Percentiles rank a stretch among this genome's conserved stretches.
Evolutionary conservation across 2,888 invertebrate genomes (phyloP).

Genomic region (Phorcus lineatus): DNA sequence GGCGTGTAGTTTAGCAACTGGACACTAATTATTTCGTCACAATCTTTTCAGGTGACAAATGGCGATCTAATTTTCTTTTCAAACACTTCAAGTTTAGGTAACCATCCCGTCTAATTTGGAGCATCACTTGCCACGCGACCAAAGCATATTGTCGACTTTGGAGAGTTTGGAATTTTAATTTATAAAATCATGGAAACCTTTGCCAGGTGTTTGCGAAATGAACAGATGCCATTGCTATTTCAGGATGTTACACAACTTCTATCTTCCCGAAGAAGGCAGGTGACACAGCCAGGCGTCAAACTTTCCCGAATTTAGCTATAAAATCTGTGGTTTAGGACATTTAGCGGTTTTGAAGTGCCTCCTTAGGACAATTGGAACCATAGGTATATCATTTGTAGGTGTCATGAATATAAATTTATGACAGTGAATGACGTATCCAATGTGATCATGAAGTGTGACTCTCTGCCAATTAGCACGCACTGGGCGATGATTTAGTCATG

Average conservation of each 20-base stretch:
- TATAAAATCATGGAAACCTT: not conserved
- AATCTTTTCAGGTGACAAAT: not conserved
- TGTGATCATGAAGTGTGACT: no score
- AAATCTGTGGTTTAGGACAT: not conserved
- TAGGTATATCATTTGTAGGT: no score
- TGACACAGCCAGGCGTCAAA: not conserved
- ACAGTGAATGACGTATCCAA: no score
- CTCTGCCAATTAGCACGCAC: no score
- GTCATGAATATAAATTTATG: no score
- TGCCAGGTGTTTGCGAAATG: not conserved
- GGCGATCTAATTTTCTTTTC: not conserved
- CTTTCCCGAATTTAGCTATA: not conserved
- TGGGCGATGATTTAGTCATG: no score
- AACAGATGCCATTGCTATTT: not conserved
- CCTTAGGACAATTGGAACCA: no score
- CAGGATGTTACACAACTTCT: not conserved
- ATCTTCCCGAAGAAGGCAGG: not conserved
- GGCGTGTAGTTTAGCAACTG: not conserved
- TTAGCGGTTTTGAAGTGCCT: no score
- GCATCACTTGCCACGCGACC: slow-evolving; percentile 1
- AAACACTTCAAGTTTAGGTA: not conserved
- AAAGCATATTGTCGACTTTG: not conserved
- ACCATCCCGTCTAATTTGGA: not conserved
- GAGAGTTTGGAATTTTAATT: not conserved
- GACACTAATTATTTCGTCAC: slow-evolving; percentile 10